Evolutionary conservation across 2,113 vertebrate genomes (phyloP).

Genomic region (Athene cunicularia): DNA sequence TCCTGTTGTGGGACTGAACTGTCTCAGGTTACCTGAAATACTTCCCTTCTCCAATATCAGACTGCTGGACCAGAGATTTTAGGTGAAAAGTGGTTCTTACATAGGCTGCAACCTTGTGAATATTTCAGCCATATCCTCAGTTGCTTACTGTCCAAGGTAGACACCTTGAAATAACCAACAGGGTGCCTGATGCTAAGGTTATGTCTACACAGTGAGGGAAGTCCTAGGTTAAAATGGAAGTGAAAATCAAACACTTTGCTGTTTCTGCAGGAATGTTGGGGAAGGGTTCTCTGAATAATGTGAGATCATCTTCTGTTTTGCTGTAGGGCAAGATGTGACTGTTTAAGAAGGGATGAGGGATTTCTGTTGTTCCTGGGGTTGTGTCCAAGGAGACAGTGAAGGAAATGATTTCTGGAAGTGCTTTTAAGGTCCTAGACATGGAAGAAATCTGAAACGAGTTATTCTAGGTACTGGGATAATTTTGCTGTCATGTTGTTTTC

Average conservation of each 20-base stretch:
- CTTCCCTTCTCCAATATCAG: neutral
- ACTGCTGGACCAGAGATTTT: neutral
- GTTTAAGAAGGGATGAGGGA: neutral
- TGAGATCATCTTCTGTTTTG: neutral
- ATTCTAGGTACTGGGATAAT: neutral
- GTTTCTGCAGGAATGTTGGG: neutral
- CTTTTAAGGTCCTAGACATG: neutral
- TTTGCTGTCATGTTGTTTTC: neutral
- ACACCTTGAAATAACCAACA: neutral
- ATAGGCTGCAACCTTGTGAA: neutral
- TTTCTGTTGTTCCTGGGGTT: neutral
- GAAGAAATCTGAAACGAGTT: neutral
- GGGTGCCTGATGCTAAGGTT: neutral
- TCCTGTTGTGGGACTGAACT: neutral
- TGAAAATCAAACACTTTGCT: neutral
- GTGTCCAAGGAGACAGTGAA: neutral
- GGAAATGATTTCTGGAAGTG: neutral
- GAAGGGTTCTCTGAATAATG: neutral
- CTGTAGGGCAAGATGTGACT: neutral
- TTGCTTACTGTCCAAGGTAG: neutral
- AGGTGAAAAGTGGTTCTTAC: neutral
- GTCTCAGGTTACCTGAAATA: neutral
- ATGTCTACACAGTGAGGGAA: neutral
- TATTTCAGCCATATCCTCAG: neutral
- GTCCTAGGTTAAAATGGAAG: neutral